Percentiles rank a stretch among this genome's conserved stretches.
phyloP scores from a whole-genome alignment of 2,888 invertebrate genomes.

The Strigamia crassipes region DNA sequence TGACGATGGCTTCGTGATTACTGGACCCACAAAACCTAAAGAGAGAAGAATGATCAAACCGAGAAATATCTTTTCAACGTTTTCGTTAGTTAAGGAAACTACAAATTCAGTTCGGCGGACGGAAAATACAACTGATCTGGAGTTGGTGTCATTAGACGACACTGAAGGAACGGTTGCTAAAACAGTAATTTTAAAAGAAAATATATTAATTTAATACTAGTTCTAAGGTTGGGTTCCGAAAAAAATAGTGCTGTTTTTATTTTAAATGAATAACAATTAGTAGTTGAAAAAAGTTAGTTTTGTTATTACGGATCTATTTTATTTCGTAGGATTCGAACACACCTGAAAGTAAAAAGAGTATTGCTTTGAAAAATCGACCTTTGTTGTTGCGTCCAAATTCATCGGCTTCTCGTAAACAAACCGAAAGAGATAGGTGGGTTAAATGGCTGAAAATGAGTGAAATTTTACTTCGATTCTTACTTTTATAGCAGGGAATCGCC shows the following conservation, averaged over 20 bases:
- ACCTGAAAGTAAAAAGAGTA: neutral
- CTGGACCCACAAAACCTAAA: neutral
- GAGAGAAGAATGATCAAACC: neutral
- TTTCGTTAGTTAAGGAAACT: neutral
- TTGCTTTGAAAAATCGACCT: neutral
- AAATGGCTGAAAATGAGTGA: neutral
- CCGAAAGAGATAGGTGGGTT: neutral
- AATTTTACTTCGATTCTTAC: neutral
- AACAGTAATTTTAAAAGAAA: neutral
- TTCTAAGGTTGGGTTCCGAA: neutral
- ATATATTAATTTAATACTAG: neutral
- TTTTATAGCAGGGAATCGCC: neutral
- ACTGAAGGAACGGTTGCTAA: neutral
- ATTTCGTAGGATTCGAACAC: neutral
- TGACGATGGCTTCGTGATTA: neutral
- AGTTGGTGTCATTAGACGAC: neutral
- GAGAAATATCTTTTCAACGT: neutral
- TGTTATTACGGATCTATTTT: neutral
- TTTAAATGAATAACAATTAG: neutral
- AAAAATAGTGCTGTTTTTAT: neutral
- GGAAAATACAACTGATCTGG: neutral
- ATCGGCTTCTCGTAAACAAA: neutral
- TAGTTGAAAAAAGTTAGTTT: neutral
- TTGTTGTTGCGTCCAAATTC: neutral
- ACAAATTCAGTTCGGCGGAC: neutral